Base-by-base conservation (phyloP, 2,797 vertebrate species). In the Tokudaia muenninki region DNA sequence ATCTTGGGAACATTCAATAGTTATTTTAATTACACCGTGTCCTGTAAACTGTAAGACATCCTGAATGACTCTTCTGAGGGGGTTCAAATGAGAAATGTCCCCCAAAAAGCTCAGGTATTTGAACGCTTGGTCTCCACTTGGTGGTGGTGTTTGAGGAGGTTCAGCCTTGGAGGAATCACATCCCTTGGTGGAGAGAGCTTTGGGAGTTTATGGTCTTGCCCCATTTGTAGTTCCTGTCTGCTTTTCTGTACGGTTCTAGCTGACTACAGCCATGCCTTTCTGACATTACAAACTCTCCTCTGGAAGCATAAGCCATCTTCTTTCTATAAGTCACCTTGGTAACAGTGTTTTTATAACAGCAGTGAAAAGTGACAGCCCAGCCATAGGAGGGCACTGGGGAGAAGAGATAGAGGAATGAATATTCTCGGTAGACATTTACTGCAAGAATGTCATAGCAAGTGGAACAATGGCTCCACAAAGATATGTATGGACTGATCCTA, bases 1-100 rank as follows among this genome's bases (percentile, higher is more conserved):
- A 92, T 84, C 37, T 37, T 37, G 50, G 67, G 34, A 14, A 91
- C 14, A 77, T 78, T 91, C 94, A 94, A 70, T 86, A 93, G 67
- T 75, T 77, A 83, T 83, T 87, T 95, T 77, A 81, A 82, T 70
- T 82, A 26, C 3, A 47, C 22, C 6, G 19, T 22, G 0, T 83
- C 75, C 92, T 78, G 4, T 82, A 78, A 94, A 88, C n/a, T 55
- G 0, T 89, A 59, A 22, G 3, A 52, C 29, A 79, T 63, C 29
- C 31, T 90, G 26, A 74, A 96, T 86, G 21, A 3, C 12, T 86
- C 82, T 78, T 70, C 84, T 47, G 41, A 4, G 31, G 44, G 47
- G 31, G 19, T 34, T 67, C 34, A 67, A 67, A 86, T n/a, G 63
- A 86, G 61, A 50, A 67, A 50, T 34, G 29, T 13, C 17, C 31